These are phyloP conservation scores for Acanthosoma haemorrhoidale DNA, from an alignment of 2,888 invertebrate species.

Conservation along the genomic window DNA sequence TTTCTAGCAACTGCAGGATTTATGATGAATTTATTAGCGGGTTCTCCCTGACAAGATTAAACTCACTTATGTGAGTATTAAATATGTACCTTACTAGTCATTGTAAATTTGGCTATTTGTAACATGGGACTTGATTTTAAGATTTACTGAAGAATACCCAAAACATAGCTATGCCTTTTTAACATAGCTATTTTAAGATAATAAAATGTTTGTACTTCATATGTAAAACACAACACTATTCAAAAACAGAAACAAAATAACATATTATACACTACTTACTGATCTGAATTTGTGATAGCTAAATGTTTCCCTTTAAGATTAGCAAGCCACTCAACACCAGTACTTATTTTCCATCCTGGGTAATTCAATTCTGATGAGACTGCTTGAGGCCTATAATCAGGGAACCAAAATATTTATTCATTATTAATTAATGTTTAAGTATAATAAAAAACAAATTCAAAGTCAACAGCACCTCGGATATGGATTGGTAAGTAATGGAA, in stretches of 20 bases:
- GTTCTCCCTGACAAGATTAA: too few species aligned
- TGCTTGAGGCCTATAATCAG: conserved; percentile 45
- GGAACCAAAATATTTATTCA: background rate
- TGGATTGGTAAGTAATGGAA: conserved; percentile 43
- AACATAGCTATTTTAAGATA: too few species aligned
- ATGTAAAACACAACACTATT: too few species aligned
- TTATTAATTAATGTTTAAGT: background rate
- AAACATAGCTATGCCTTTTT: too few species aligned
- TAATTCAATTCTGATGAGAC: conserved; percentile 48
- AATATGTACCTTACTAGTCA: too few species aligned
- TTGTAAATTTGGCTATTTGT: too few species aligned
- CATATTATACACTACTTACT: conserved; percentile 47
- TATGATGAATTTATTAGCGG: too few species aligned
- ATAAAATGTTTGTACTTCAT: too few species aligned
- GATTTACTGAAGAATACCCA: too few species aligned
- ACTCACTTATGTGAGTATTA: too few species aligned
- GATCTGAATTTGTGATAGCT: conserved; percentile 52
- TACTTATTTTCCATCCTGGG: conserved; percentile 49
- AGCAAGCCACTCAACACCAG: conserved; percentile 52
- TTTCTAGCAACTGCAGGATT: too few species aligned
- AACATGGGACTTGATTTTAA: too few species aligned
- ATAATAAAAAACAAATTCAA: background rate
- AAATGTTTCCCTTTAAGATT: conserved; percentile 51
- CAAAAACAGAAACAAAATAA: background rate
- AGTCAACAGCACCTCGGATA: conserved; percentile 41